A percentile compares a stretch with the other conserved stretches of the same genome.
Conservation (phyloP, 2,113 vertebrate genomes). For the Salvator merianae region DNA sequence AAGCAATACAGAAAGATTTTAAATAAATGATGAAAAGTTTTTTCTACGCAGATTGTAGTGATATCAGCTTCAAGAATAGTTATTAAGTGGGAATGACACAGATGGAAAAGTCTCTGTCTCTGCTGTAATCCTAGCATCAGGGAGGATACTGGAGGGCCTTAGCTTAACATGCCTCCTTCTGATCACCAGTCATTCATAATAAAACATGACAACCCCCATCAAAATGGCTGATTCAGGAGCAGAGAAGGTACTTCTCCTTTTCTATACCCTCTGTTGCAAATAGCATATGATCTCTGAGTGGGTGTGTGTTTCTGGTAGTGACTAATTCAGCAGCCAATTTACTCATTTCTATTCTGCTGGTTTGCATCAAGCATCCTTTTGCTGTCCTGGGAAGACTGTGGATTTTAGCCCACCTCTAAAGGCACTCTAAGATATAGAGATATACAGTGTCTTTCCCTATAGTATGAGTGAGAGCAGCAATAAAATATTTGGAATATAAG, state of each 20-base stretch:
- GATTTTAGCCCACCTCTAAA: no score
- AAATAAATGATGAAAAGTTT: no score
- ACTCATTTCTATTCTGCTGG: not conserved
- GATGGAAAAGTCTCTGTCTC: conserved; percentile 44
- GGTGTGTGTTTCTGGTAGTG: not conserved
- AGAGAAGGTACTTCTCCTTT: not conserved
- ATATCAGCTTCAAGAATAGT: conserved; percentile 33
- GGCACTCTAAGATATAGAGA: no score
- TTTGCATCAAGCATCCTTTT: not conserved
- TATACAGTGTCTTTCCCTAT: no score
- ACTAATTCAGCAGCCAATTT: not conserved
- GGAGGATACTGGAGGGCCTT: not conserved
- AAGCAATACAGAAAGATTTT: no score
- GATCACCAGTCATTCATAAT: conserved; percentile 15
- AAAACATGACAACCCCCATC: conserved; percentile 13
- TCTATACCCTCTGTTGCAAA: not conserved
- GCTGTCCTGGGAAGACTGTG: not conserved
- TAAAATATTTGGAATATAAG: no score
- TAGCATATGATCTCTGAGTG: not conserved
- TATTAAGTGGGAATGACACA: conserved; percentile 39
- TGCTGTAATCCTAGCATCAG: conserved; percentile 38
- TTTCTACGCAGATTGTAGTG: not conserved
- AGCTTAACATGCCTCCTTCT: conserved; percentile 28
- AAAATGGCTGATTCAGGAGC: not conserved
- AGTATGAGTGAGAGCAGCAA: no score